Evolutionary conservation across 2,113 vertebrate genomes (phyloP).

Genomic region (Pterocles gutturalis): DNA sequence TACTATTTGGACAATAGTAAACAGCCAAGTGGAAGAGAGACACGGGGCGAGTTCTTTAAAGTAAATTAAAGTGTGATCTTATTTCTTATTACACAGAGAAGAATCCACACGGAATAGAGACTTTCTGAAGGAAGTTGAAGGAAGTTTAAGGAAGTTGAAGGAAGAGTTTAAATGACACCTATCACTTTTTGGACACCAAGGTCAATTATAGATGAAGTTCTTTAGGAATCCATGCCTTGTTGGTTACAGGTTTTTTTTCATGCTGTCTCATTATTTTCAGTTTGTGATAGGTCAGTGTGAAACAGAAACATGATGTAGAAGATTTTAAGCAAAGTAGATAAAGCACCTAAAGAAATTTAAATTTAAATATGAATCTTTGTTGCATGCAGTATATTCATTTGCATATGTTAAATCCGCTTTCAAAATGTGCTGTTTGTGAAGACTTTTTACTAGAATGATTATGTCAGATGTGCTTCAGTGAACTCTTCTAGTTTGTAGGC

Average conservation of each 20-base stretch:
- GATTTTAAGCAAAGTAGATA: background rate
- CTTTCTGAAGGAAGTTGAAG: background rate
- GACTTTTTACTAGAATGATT: constrained; percentile 55
- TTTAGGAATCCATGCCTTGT: background rate
- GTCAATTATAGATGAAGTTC: background rate
- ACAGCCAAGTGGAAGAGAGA: background rate
- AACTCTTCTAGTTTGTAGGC: constrained; percentile 63
- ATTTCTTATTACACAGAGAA: background rate
- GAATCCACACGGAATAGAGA: background rate
- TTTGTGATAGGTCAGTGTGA: background rate
- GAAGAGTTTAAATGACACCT: background rate
- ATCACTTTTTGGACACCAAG: background rate
- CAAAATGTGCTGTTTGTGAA: constrained; percentile 71
- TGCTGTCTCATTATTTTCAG: background rate
- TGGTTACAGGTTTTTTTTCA: rapidly evolving
- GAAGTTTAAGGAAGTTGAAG: background rate
- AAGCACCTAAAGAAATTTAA: constrained; percentile 17
- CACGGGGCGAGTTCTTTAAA: background rate
- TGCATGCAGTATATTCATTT: constrained; percentile 37
- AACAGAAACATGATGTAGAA: background rate
- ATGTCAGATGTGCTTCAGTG: constrained; percentile 74
- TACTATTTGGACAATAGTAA: background rate
- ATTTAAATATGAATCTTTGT: constrained; percentile 59
- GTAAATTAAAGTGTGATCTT: background rate
- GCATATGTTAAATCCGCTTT: constrained; percentile 61